Evolutionary conservation across 2,797 vertebrate genomes (phyloP), one percentile per base, ranked within the genome.

Genomic region (Myotis daubentonii): DNA sequence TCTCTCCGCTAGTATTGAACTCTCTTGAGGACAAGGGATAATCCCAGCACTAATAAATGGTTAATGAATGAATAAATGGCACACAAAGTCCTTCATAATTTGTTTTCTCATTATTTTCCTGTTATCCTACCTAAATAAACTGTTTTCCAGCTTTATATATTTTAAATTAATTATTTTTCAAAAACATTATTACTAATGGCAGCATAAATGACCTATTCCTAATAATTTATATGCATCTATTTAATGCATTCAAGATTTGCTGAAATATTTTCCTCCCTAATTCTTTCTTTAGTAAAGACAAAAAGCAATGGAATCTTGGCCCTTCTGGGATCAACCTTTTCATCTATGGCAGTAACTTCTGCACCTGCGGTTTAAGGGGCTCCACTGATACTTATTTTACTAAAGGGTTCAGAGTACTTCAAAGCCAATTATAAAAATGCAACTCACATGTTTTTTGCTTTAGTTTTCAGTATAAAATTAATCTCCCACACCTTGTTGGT

Each of bases 111-210:
- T 65, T 60, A 83, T 71, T 70, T 91, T 38, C 65, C 7, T 55
- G 4, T 86, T 47, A 44, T 47, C 28, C 28, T 30, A 28, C 20
- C 55, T 51, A 95, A 96, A 89, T 51, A 53, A 76, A 88, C 71
- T 13, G 53, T 55, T 47, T 13, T 47, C 47, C 47, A 47, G 3
- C 47, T 47, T 47, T 13, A 47, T 47, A 47, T 47, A 47, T 13
- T 76, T 71, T 88, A 65, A 93, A 28, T 71, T 78, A 88, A 93
- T 51, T 88, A 66, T 74, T 91, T 95, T 93, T 86, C 15, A 87
- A 92, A 87, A 91, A 88, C 12, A 80, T 76, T 38, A 78, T 65
- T 91, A 88, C 55, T 89, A 93, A 78, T 71, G 38, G 33, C 36
- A 92, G 47, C 28, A 85, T 22, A 91, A 62, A 62, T 70, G 7